A percentile compares a stretch with the other conserved stretches of the same genome.
Conservation (phyloP, 2,797 vertebrate genomes). For the Jordanella pulchra region DNA sequence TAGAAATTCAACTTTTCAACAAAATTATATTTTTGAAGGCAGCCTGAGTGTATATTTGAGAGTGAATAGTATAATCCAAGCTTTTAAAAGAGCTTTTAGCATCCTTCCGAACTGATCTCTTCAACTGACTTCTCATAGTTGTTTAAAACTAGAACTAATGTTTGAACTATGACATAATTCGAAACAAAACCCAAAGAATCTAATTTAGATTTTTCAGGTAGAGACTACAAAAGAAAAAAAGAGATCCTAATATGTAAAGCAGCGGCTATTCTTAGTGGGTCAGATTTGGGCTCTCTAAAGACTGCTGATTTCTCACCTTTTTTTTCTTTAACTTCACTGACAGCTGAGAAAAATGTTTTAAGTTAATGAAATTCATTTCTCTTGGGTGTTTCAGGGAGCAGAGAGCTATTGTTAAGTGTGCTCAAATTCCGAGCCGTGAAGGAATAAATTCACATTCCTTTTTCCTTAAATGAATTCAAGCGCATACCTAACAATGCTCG, state of each 20-base stretch:
- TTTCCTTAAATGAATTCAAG: not conserved
- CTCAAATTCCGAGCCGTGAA: constrained; percentile 13
- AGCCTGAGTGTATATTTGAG: too few relatives aligned
- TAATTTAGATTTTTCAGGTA: not conserved
- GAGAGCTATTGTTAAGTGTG: constrained; percentile 23
- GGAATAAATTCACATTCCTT: constrained; percentile 20
- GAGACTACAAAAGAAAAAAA: not conserved
- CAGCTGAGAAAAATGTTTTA: constrained; percentile 29
- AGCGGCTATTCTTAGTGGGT: constrained; percentile 14
- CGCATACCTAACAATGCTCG: not conserved
- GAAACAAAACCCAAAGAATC: not conserved
- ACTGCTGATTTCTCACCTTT: constrained; percentile 33
- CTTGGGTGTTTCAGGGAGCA: constrained; percentile 29
- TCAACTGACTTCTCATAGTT: too few relatives aligned
- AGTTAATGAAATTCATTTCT: constrained; percentile 52
- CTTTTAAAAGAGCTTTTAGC: too few relatives aligned
- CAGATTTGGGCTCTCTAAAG: constrained; percentile 10
- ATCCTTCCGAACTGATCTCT: too few relatives aligned
- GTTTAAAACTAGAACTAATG: too few relatives aligned
- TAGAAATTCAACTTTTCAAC: too few relatives aligned
- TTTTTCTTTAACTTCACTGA: constrained; percentile 18
- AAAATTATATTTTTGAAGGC: too few relatives aligned
- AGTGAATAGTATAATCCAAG: too few relatives aligned
- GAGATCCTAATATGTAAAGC: not conserved
- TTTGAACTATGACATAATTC: too few relatives aligned